Evolutionary conservation across 2,888 invertebrate genomes (phyloP), one percentile per base, ranked within the genome.

Genomic region (Catotricha subobsoleta): DNA sequence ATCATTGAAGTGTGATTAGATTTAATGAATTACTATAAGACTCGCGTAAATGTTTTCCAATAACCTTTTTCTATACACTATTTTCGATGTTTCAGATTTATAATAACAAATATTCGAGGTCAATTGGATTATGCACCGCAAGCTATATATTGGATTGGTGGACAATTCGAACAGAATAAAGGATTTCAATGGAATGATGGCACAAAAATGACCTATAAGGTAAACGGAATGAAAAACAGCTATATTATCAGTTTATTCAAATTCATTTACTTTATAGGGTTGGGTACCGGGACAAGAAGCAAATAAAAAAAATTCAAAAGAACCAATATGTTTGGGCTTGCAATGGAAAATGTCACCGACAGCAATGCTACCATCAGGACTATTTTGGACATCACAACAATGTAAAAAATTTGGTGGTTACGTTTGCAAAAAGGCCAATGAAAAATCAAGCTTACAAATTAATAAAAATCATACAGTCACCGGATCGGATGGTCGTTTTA

Each of bases 61-160:
- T 28, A n/a, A 13, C n/a, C 16, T 16, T 6, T 31, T 16, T 13
- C 16, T 31, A 8, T 31, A 31, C 16, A 5, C 16, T 10, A 16
- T 31, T 31, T 6, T 15, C 4, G 7, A 15, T 6, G 5, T 37
- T n/a, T 35, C 19, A 58, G 58, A 41, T 80, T 81, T 56, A 66
- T 82, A 16, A 72, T 74, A 6, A 64, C 74, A 12, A 74, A 72
- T 46, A 74, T 82, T 44, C 66, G 80, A 31, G 73, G 74, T 54
- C 72, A 74, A 52, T 67, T 69, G 38, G 80, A 80, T 50, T 80
- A 80, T 60, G 71, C 76, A 54, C 76, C 78, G 44, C 76, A 75
- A 46, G 67, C 75, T 3, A 67, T 77, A 43, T 81, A 80, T 64
- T 82, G 81, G 82, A 65, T 81, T 16, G 81, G 81, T 1, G 77